These are phyloP conservation scores for Frankliniella intonsa DNA, from an alignment of 2,888 invertebrate genomes.

Conservation along the genomic window DNA sequence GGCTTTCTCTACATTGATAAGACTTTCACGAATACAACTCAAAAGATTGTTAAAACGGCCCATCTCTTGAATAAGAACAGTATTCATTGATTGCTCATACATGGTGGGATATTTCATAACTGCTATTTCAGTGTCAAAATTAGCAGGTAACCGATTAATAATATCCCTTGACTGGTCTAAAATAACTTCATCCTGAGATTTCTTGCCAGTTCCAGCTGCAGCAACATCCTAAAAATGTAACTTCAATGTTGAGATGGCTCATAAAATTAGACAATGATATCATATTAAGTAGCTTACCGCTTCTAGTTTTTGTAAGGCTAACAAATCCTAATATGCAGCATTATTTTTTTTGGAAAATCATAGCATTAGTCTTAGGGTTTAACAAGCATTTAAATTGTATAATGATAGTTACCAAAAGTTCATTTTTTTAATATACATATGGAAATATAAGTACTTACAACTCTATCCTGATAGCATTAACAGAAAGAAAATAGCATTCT, in stretches of 20 bases:
- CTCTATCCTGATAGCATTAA: constrained; percentile 41
- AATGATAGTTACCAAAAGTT: constrained; percentile 32
- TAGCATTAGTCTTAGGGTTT: constrained; percentile 17
- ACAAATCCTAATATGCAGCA: constrained; percentile 40
- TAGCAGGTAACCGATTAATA: constrained; percentile 65
- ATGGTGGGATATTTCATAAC: constrained; percentile 67
- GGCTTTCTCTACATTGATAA: constrained; percentile 75
- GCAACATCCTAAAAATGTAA: constrained; percentile 55
- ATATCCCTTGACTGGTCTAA: constrained; percentile 75
- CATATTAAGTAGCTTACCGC: constrained; percentile 37
- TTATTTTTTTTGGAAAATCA: background rate
- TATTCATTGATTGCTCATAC: constrained; percentile 88
- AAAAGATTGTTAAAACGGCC: constrained; percentile 72
- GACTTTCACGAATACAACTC: constrained; percentile 65
- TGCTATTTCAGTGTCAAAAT: constrained; percentile 63
- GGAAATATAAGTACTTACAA: constrained; percentile 39
- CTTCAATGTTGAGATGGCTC: background rate
- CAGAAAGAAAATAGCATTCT: constrained; percentile 29
- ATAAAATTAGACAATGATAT: background rate
- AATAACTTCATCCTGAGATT: constrained; percentile 74
- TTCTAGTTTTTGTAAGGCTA: constrained; percentile 37
- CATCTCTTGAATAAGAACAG: constrained; percentile 85
- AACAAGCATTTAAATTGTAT: constrained; percentile 29
- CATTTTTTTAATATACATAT: background rate
- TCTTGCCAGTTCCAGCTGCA: constrained; percentile 55